Percentiles rank a stretch among this genome's conserved stretches.
These are phyloP conservation scores for Benitochromis conjunctus DNA, from an alignment of 2,113 vertebrate genomes.

Conservation along the genomic window DNA sequence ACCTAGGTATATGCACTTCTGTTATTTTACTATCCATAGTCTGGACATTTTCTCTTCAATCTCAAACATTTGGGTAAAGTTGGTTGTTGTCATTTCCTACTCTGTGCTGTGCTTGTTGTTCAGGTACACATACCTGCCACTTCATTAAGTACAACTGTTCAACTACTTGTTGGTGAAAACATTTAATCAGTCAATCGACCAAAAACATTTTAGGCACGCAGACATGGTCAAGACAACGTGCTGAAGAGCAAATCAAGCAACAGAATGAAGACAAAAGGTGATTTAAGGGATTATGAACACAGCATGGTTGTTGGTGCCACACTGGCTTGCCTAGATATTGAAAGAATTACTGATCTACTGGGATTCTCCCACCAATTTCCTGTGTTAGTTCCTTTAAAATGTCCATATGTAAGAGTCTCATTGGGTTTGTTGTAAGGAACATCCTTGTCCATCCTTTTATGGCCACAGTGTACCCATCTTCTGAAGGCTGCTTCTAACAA, in stretches of 20 bases:
- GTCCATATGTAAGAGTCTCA: not conserved
- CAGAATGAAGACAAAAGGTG: not conserved
- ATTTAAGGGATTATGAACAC: not conserved
- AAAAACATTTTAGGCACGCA: not conserved
- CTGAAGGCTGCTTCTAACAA: not conserved
- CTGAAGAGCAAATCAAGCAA: not conserved
- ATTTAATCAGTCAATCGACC: not conserved
- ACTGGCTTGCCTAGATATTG: not conserved
- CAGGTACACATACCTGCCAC: not conserved
- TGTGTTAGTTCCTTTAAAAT: not conserved
- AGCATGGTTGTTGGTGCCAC: not conserved
- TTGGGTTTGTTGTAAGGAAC: not conserved
- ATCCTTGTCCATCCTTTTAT: not conserved
- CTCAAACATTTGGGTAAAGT: not conserved
- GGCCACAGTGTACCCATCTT: not conserved
- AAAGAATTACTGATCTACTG: not conserved
- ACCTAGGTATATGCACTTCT: not conserved
- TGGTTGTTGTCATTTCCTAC: not conserved
- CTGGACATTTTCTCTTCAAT: not conserved
- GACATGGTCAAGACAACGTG: not conserved
- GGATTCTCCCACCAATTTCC: not conserved
- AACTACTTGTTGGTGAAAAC: not conserved
- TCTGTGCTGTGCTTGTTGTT: not conserved
- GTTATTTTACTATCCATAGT: not conserved
- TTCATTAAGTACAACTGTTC: not conserved